phyloP scores from a whole-genome alignment of 2,888 invertebrate species.

The Phrixothrix hirtus region DNA sequence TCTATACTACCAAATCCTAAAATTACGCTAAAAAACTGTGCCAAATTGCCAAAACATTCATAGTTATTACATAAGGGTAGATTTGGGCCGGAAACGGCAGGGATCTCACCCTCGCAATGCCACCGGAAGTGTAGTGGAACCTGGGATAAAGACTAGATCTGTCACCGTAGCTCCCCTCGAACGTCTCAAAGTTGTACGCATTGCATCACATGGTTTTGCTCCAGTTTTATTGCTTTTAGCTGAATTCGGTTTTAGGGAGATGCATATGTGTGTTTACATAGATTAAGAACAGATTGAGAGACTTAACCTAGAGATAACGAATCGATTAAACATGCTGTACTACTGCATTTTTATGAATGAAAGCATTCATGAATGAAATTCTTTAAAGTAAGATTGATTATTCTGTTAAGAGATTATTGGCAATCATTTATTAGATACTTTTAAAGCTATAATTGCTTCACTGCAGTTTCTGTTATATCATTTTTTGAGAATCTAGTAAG shows the following conservation, averaged over 20 bases:
- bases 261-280: slow-evolving; percentile 12
- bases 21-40: slow-evolving; percentile 23
- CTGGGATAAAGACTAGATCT: slow-evolving; percentile 47
- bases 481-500: no score
- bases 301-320: slow-evolving; percentile 1
- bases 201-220: slow-evolving; percentile 23
- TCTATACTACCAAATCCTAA: no score
- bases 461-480: no score
- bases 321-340: not conserved
- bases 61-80: slow-evolving; percentile 38
- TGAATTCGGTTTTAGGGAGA: slow-evolving; percentile 5
- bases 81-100: slow-evolving; percentile 49
- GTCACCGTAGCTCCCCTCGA: slow-evolving; percentile 30
- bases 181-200: slow-evolving; percentile 19
- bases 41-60: slow-evolving; percentile 16
- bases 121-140: slow-evolving; percentile 50
- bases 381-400: no score
- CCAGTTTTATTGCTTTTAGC: slow-evolving; percentile 14
- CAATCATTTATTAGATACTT: no score
- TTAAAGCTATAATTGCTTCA: no score
- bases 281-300: slow-evolving; percentile 11
- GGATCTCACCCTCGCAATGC: slow-evolving; percentile 54
- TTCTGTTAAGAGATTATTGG: no score
- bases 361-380: not conserved
- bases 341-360: slow-evolving; percentile 10